Evolutionary conservation across 2,888 invertebrate genomes (phyloP), one percentile per base, ranked within the genome.

Genomic region (Drosophila vallismaia): DNA sequence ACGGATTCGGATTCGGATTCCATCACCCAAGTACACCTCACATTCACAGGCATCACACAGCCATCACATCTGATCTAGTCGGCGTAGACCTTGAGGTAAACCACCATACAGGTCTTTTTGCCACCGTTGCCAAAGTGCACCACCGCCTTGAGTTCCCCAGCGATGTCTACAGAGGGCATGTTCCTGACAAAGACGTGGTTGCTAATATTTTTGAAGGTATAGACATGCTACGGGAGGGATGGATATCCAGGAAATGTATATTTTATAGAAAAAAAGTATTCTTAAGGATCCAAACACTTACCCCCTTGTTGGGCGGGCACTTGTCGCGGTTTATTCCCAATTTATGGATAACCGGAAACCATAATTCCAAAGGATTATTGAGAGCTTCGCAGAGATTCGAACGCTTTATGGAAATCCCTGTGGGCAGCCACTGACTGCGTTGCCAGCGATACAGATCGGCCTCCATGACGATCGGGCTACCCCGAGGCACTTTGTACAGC

Each of bases 271-370:
- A 19, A 28, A 28, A 5, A 28, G 4, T 28, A 28, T 28, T 4
- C 4, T 4, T 4, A 28, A 19, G 19, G 10, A 33, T 33, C 33
- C 4, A 0, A 9, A 53, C 28, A 28, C 81, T 71, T 55, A 82
- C 85, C 9, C 66, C 77, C 0, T 48, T 12, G 0, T 28, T 40
- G 0, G 82, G 85, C 7, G 85, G 81, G 59, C 85, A 82, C 0
- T 7, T 14, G 3, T 36, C 31, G 12, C 68, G 57, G 0, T 10
- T 10, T 5, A 46, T 48, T 1, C 81, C 68, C 2, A 84, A 29
- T 1, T 54, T 28, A 0, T 6, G 24, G 0, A 71, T 1, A 10
- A 74, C 14, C 0, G 6, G 2, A 40, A 64, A 29, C 85, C 81
- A 82, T 4, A 64, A 1, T 26, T 84, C 85, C 0, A 4, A 0